A percentile compares a stretch with the other conserved stretches of the same genome.
phyloP scores from a whole-genome alignment of 2,888 invertebrate genomes.

The Zelleria hepariella region DNA sequence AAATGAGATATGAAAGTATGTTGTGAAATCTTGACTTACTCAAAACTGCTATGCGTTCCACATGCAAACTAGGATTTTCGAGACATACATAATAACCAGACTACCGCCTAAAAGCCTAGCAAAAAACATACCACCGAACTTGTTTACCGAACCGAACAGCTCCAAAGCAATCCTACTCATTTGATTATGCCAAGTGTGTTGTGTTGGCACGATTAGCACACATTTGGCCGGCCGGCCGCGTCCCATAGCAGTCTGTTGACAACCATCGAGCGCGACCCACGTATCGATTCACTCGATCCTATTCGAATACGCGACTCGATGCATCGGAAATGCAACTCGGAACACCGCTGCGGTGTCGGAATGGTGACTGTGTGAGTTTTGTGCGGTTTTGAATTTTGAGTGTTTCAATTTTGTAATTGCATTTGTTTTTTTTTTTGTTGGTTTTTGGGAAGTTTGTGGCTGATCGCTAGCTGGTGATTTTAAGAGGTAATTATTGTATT shows the following conservation, averaged over 20 bases:
- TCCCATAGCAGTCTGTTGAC: conserved; percentile 28
- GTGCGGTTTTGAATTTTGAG: conserved; percentile 18
- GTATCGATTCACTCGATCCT: conserved; percentile 4
- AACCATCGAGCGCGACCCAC: conserved; percentile 13
- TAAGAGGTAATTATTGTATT: not conserved
- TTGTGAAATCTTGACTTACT: no score
- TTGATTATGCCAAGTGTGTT: conserved; percentile 50
- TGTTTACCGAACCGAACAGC: conserved; percentile 23
- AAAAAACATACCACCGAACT: conserved; percentile 5
- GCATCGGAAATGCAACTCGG: conserved; percentile 6
- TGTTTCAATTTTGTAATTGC: conserved; percentile 23
- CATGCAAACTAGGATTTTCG: no score
- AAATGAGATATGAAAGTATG: no score
- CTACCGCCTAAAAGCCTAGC: no score
- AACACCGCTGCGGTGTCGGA: not conserved
- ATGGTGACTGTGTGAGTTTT: not conserved
- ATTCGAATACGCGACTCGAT: not conserved
- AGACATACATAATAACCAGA: no score
- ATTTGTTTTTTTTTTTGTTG: conserved; percentile 7
- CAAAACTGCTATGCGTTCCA: no score
- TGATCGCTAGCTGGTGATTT: not conserved
- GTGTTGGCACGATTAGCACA: conserved; percentile 54
- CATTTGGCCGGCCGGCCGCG: conserved; percentile 42
- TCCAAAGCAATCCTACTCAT: conserved; percentile 39
- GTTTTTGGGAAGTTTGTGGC: not conserved